phyloP scores from a whole-genome alignment of 2,113 vertebrate genomes.

The Phalacrocorax pelagicus region DNA sequence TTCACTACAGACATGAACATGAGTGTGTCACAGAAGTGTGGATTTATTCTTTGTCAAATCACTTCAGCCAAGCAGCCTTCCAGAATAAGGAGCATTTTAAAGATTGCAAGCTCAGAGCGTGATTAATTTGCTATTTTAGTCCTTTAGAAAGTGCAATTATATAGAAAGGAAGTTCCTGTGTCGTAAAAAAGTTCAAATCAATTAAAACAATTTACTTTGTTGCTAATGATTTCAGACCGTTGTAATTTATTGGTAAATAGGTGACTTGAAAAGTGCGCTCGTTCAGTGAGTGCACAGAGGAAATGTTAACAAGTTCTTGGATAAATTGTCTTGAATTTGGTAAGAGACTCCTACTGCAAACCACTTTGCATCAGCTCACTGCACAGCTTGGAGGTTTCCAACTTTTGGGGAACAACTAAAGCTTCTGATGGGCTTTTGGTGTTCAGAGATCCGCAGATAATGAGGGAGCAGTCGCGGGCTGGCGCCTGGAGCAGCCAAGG shows the following conservation, averaged over 20 bases:
- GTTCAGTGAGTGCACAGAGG: constrained; percentile 42
- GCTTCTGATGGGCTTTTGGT: constrained; percentile 26
- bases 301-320: constrained; percentile 65
- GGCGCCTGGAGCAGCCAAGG: neutral
- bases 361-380: neutral
- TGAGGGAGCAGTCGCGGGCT: neutral
- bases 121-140: constrained; percentile 58
- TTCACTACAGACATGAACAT: neutral
- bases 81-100: neutral
- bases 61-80: neutral
- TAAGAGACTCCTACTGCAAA: constrained; percentile 1
- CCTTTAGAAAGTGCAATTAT: constrained; percentile 27
- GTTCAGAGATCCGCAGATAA: neutral
- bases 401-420: constrained; percentile 34
- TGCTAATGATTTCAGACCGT: constrained; percentile 73
- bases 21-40: neutral
- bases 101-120: constrained; percentile 15
- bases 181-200: constrained; percentile 71
- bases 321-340: constrained; percentile 55
- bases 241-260: constrained; percentile 74
- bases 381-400: neutral
- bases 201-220: constrained; percentile 79
- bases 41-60: neutral
- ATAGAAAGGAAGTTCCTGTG: neutral
- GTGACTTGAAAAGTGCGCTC: constrained; percentile 53